Percentiles rank a stretch among this genome's conserved stretches.
Conservation (phyloP, 1,140 invertebrate genomes). For the Wiebesia pumilae region DNA sequence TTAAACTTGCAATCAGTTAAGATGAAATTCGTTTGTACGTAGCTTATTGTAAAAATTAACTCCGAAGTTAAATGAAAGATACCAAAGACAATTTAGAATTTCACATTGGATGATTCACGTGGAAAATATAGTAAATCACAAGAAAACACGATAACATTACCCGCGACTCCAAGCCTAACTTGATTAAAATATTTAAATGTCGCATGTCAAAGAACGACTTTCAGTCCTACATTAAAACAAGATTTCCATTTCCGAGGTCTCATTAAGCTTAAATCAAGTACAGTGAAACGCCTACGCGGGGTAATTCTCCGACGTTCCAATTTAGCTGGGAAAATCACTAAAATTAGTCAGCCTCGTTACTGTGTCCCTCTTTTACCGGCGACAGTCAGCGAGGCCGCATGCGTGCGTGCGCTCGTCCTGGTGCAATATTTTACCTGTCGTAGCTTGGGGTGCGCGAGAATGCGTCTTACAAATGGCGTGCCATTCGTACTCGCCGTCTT, state of each 20-base stretch:
- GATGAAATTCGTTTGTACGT: no score
- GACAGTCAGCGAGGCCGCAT: not conserved
- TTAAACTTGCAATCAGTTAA: no score
- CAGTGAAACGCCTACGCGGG: not conserved
- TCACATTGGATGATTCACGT: no score
- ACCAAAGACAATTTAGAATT: no score
- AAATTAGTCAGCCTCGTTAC: conserved; percentile 6
- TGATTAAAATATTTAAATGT: not conserved
- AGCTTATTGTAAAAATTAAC: not conserved
- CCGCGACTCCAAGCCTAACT: not conserved
- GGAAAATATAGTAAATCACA: no score
- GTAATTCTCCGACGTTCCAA: not conserved
- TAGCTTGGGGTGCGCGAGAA: not conserved
- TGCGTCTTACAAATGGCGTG: conserved; percentile 45
- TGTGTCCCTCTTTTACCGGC: not conserved
- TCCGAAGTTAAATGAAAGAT: no score
- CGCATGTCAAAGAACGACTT: not conserved
- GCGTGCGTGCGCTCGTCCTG: not conserved
- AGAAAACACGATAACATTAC: not conserved
- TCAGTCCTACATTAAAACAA: not conserved
- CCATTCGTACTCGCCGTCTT: conserved; percentile 32
- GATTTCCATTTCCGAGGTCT: not conserved
- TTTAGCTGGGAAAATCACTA: not conserved
- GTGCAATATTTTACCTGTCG: conserved; percentile 45
- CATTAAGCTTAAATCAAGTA: not conserved